Conservation (phyloP, 2,113 vertebrate species). For the Dicerorhinus sumatrensis region DNA sequence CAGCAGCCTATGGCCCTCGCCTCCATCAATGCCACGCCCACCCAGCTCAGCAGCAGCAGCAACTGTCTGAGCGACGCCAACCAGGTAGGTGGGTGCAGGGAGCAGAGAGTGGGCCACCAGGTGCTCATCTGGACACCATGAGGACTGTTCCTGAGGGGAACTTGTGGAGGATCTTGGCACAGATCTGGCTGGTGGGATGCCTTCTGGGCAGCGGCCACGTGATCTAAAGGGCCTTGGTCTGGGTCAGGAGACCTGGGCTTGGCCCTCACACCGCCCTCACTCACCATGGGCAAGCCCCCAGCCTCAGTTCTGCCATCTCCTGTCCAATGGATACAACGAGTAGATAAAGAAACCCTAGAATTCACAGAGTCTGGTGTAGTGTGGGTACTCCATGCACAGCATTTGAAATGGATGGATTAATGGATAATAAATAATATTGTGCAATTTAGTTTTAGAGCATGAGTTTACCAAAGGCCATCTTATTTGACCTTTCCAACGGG, state of each 20-base stretch:
- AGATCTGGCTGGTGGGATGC: rapidly evolving
- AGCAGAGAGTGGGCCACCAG: rapidly evolving
- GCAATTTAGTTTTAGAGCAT: background rate
- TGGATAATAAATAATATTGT: rapidly evolving
- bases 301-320: background rate
- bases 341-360: background rate
- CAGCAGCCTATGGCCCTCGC: slow-evolving; percentile 92
- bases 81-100: slow-evolving; percentile 89
- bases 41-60: slow-evolving; percentile 87
- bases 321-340: background rate
- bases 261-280: background rate
- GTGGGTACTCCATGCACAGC: no score
- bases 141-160: background rate
- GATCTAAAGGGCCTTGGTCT: background rate
- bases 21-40: slow-evolving; percentile 85
- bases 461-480: background rate
- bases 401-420: no score
- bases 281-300: no score
- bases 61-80: slow-evolving; percentile 87
- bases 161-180: background rate
- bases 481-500: background rate
- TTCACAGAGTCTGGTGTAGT: no score
- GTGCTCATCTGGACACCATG: rapidly evolving
- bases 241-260: background rate
- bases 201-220: background rate